Evolutionary conservation across 1,140 invertebrate species (phyloP), one percentile per base, ranked within the genome.

Genomic region (Anagrus nilaparvatae): DNA sequence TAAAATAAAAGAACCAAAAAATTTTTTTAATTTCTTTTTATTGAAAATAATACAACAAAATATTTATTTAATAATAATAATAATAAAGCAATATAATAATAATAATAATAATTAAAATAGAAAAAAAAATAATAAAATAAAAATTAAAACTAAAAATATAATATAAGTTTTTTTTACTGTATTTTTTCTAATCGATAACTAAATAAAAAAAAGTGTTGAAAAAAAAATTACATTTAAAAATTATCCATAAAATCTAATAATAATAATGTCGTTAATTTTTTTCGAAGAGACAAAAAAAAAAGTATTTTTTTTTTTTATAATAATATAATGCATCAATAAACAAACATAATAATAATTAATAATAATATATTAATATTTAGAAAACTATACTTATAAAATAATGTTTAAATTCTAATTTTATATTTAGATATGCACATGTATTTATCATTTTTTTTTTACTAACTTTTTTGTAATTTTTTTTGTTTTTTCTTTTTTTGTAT

Each of bases 21-120:
- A 59, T 65, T 63, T 61, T 66, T 66, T 65, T 63, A 56, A 63
- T 62, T 65, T 44, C 55, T 65, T 68, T 68, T 68, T 68, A 68
- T 68, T 68, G 63, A 65, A 68, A 68, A 68, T 68, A 67, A 68
- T 68, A 68, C 65, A 68, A 68, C 65, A 68, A 68, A 66, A 68
- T 66, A 56, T 65, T 52, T 66, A 53, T 63, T 62, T n/a, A 53
- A 63, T 62, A 59, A 62, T 62, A 61, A 64, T 64, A 56, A 54
- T 56, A 53, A 51, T 48, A 53, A 49, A 49, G 53, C 42, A 33
- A 33, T 33, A 36, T 48, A 40, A 40, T 53, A 46, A 47, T 53
- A 50, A 56, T 55, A 52, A 54, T 50, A 57, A 55, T 59, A 60
- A 61, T 56, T 64, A 66, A 56, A 61, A 64, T 63, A 61, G 63